Base-by-base conservation (phyloP, 1,140 invertebrate genomes). In the Cherax quadricarinatus region DNA sequence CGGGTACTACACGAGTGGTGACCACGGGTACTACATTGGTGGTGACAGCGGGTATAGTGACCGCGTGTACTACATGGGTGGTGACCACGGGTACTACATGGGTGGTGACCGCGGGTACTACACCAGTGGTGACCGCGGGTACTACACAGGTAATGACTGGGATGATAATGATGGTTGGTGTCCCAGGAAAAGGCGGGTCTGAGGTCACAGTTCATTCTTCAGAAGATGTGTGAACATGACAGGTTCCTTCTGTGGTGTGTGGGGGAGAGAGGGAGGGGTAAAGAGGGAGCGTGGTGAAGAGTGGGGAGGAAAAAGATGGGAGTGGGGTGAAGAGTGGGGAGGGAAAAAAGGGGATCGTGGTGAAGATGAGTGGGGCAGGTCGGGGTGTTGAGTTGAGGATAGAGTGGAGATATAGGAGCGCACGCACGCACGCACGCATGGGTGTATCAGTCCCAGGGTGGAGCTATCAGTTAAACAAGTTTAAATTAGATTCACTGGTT, bases 151-250 rank as follows among this genome's bases (percentile, higher is more conserved):
- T 66, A 66, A 66, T 66, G 14, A 66, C 14, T 66, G 18, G 14
- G 24, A 21, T 30, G 24, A 75, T 75, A n/a, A 70, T 70, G 6
- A 75, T 5, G n/a, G 70, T 30, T 30, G n/a, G 24, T 10, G 30
- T 21, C 70, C 70, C 70, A 12, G n/a, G n/a, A 75, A 30, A 30
- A 75, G 70, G 70, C 21, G n/a, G 30, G 24, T 66, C 70, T 18
- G 70, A 12, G 70, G 70, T 75, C 70, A 12, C n/a, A 30, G 70
- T 75, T 10, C 24, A 30, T 75, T 75, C 80, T 6, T 10, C 12
- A 53, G 16, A 21, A n/a, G 80, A 82, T n/a, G 18, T 53, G 80
- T 82, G 49, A 30, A 53, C 80, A 82, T 82, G 80, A 82, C 53
- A 57, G 80, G 30, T 24, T 30, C 14, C 18, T 53, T n/a, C 18